Base-by-base conservation (phyloP, 1,140 invertebrate genomes). In the Lasioglossum baleicum region DNA sequence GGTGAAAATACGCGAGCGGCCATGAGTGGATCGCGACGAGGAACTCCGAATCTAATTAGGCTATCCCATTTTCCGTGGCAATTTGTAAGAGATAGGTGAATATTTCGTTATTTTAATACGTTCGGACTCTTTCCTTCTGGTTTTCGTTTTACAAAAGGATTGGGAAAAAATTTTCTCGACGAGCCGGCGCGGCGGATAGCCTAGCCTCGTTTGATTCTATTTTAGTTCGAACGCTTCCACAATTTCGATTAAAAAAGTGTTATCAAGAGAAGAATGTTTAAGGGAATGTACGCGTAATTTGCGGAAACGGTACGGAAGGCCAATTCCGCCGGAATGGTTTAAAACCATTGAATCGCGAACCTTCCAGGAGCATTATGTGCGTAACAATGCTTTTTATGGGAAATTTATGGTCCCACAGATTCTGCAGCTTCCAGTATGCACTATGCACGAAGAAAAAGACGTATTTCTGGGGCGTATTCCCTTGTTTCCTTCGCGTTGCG, bases 41-140 rank as follows among this genome's bases (percentile, higher is more conserved):
- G 74, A 69, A 78, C 58, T 48, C 48, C 42, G 60, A 81, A 81
- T 81, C 60, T 76, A 81, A 76, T 81, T 81, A 76, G 60, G 66
- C 56, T 53, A 64, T 69, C 60, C 65, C 73, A 76, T 76, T 81
- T 64, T 31, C 51, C 61, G 11, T 0, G 31, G 40, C 56, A 79
- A 79, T 79, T 79, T 58, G 69, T 66, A 48, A 79, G 70, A 66
- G 63, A 79, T 58, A 73, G 70, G 61, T 31, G 61, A 66, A 73
- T 40, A 70, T 65, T 73, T 20, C 48, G 35, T 73, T 79, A 73
- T 73, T 79, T 73, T 66, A 79, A 73, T 73, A 65, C 61, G 48
- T 44, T 35, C 48, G 22, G 35, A 64, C 31, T 7, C 42, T 71
- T 20, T 20, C 7, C 8, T 11, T 13, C 48, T 26, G 61, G 44